These are phyloP conservation scores for Ciona savignyi DNA, from an alignment of 23 tunicate species.

Conservation along the genomic window DNA sequence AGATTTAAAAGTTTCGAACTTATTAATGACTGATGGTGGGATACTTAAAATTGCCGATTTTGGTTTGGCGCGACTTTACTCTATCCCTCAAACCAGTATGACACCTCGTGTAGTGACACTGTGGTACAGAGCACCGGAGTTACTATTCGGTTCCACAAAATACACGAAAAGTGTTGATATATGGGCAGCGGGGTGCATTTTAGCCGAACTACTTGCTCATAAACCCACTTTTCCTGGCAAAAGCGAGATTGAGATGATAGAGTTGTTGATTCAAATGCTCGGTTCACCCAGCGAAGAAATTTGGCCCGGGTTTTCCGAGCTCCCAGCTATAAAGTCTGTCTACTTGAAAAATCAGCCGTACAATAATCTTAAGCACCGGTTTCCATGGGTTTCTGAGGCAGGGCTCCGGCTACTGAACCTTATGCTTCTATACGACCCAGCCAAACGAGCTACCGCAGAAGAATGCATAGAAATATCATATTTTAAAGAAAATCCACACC, in stretches of 20 bases:
- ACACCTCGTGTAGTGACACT: conserved; percentile 95
- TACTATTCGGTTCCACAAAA: conserved; percentile 74
- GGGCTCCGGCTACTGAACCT: conserved; percentile 81
- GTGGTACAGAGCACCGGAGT: conserved; percentile 98
- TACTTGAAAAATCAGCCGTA: conserved; percentile 81
- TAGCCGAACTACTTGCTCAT: conserved; percentile 91
- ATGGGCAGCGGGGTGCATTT: conserved; percentile 92
- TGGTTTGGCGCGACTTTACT: conserved; percentile 87
- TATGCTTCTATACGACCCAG: conserved; percentile 70
- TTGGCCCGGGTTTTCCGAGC: conserved; percentile 85
- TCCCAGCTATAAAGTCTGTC: conserved; percentile 74
- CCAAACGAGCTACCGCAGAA: conserved; percentile 63
- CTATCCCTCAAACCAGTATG: conserved; percentile 54
- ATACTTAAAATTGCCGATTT: conserved; percentile 93
- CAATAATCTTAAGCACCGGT: conserved; percentile 84
- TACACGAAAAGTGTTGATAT: conserved; percentile 27
- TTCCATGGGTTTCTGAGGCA: conserved; percentile 93
- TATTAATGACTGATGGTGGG: conserved; percentile 93
- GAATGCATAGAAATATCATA: conserved; percentile 63
- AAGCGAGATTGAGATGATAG: conserved; percentile 82
- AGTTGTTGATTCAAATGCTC: conserved; percentile 69
- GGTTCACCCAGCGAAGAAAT: conserved; percentile 90
- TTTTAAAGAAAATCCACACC: conserved; percentile 85
- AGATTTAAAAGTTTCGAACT: conserved; percentile 95
- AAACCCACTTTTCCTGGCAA: conserved; percentile 92